A percentile compares a stretch with the other conserved stretches of the same genome.
Conservation (phyloP, 2,888 invertebrate species). For the Hemistola chrysoprasaria region DNA sequence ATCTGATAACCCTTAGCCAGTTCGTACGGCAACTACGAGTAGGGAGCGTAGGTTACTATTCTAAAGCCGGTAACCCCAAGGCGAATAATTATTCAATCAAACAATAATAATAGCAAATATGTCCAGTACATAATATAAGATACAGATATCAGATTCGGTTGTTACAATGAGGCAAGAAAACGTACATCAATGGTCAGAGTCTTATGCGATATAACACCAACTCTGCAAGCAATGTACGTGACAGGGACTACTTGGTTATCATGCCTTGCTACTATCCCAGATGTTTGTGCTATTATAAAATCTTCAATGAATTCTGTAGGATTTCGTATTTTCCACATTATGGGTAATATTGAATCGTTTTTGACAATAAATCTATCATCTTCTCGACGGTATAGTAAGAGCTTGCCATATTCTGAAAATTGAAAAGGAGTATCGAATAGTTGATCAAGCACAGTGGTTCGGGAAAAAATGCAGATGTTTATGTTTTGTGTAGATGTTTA, state of each 20-base stretch:
- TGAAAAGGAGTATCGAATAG: no score
- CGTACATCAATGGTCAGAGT: slow-evolving; percentile 69
- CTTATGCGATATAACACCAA: slow-evolving; percentile 62
- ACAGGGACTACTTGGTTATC: slow-evolving; percentile 73
- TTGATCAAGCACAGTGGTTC: no score
- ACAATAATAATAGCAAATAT: no score
- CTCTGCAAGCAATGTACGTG: slow-evolving; percentile 71
- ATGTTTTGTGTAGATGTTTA: no score
- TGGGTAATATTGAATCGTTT: slow-evolving; percentile 79
- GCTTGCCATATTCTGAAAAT: slow-evolving; percentile 75
- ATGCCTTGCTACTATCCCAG: slow-evolving; percentile 65
- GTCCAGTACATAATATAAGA: no score
- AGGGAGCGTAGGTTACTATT: no score
- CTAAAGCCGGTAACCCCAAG: no score
- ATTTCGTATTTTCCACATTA: slow-evolving; percentile 80
- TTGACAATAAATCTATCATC: slow-evolving; percentile 73
- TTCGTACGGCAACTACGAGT: no score
- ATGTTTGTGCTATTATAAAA: slow-evolving; percentile 67
- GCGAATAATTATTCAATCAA: no score
- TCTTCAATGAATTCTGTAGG: slow-evolving; percentile 61
- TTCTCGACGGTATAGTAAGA: slow-evolving; percentile 74
- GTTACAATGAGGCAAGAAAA: slow-evolving; percentile 15
- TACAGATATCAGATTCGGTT: neutral
- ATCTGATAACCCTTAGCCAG: no score
- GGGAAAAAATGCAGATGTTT: no score